These are phyloP conservation scores for Lepidocyrtinus sp. DNA, from an alignment of 2,888 invertebrate genomes.

Conservation along the genomic window DNA sequence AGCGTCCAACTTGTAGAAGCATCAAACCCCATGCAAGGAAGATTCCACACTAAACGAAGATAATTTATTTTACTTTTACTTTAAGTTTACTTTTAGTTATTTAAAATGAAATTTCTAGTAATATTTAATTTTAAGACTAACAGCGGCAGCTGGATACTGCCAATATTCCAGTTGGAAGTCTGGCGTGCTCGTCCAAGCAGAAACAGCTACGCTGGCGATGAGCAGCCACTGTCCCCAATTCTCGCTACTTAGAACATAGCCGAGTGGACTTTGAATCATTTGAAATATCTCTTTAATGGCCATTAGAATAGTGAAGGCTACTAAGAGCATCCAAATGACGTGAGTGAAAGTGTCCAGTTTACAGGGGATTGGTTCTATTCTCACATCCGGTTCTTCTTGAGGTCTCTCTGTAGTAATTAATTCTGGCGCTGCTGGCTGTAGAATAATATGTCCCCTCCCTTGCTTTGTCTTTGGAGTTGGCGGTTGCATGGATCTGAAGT, in stretches of 20 bases:
- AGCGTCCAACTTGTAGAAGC: constrained; percentile 79
- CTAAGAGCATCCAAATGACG: constrained; percentile 65
- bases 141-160: constrained; percentile 69
- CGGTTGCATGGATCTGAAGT: too few species aligned
- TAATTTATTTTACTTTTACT: background rate
- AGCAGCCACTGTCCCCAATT: constrained; percentile 69
- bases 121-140: constrained; percentile 32
- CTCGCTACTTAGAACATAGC: constrained; percentile 66
- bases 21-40: constrained; percentile 68
- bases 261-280: constrained; percentile 62
- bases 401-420: background rate
- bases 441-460: background rate
- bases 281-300: constrained; percentile 83
- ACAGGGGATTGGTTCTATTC: constrained; percentile 26
- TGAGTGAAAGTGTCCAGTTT: constrained; percentile 25
- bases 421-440: background rate
- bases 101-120: constrained; percentile 2
- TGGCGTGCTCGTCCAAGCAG: constrained; percentile 59
- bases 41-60: constrained; percentile 62
- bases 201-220: constrained; percentile 57
- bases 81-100: background rate
- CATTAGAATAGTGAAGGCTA: constrained; percentile 67
- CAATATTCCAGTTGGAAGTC: constrained; percentile 58
- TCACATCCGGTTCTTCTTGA: background rate
- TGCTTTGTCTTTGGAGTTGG: background rate